Conservation (phyloP, 2,888 invertebrate genomes). For the Meteorus cinctellus region DNA sequence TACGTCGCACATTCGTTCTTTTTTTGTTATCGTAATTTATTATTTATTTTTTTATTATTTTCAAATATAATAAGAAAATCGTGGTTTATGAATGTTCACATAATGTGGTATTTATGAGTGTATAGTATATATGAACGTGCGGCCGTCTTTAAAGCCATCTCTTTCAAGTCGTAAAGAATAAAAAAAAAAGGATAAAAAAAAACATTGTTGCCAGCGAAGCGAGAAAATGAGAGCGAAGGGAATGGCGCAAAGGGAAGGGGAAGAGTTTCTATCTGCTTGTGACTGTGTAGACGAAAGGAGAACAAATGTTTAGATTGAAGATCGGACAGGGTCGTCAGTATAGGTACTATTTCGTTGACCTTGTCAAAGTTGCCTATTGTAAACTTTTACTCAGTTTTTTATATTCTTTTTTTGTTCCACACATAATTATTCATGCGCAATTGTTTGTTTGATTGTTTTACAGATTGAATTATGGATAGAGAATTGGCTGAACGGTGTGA, state of each 20-base stretch:
- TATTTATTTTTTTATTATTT: constrained; percentile 8
- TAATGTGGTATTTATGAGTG: neutral
- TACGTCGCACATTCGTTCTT: neutral
- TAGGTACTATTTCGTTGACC: constrained; percentile 18
- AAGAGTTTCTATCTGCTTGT: constrained; percentile 19
- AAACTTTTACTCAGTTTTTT: neutral
- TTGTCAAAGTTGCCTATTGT: constrained; percentile 7
- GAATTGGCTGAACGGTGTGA: constrained; percentile 37
- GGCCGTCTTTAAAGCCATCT: constrained; percentile 7
- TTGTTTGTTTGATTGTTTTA: neutral
- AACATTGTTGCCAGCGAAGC: constrained; percentile 40
- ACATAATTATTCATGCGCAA: neutral
- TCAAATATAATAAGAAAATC: constrained; percentile 4
- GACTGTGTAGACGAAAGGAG: constrained; percentile 24
- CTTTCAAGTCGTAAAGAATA: constrained; percentile 19
- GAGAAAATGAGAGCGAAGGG: constrained; percentile 48
- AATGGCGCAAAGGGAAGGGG: constrained; percentile 31
- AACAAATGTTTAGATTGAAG: constrained; percentile 42
- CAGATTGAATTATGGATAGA: constrained; percentile 36
- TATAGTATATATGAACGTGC: neutral
- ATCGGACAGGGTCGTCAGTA: constrained; percentile 24
- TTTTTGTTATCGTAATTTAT: neutral
- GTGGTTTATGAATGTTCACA: neutral
- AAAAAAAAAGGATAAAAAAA: constrained; percentile 33
- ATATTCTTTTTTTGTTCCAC: constrained; percentile 1